Percentiles rank a stretch among this genome's conserved stretches.
Evolutionary conservation across 37 sponge, comb jelly and placozoan species (phyloP).

Genomic region (Aplysina aerophoba): DNA sequence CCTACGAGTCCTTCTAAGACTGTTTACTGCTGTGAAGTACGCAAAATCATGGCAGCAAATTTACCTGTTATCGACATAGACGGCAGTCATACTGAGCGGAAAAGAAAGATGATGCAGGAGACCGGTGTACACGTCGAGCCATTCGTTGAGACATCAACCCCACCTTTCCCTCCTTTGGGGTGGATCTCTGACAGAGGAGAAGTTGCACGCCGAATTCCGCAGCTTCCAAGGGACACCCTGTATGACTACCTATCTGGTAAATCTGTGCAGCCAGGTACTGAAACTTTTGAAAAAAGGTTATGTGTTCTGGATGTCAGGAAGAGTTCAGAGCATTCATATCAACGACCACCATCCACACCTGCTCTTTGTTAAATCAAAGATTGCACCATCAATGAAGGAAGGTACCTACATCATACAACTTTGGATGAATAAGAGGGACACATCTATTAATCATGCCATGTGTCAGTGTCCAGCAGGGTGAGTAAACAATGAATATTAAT

Average conservation of each 20-base stretch:
- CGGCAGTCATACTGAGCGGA: not conserved
- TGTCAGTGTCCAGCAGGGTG: constrained; percentile 13
- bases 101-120: not conserved
- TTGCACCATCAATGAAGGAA: constrained; percentile 12
- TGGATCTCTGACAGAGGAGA: constrained; percentile 1
- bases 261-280: constrained; percentile 4
- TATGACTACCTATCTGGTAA: not conserved
- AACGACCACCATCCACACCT: constrained; percentile 1
- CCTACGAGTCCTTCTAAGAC: not conserved
- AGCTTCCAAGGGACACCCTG: constrained; percentile 17
- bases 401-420: not conserved
- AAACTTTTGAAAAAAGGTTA: constrained; percentile 8
- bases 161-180: not conserved
- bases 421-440: constrained; percentile 13
- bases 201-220: constrained; percentile 10
- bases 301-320: constrained; percentile 2
- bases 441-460: not conserved
- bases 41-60: constrained; percentile 11
- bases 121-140: not conserved
- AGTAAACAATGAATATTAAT: not conserved
- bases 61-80: not conserved
- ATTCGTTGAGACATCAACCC: not conserved
- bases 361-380: not conserved
- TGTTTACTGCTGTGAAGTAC: constrained; percentile 3
- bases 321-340: constrained; percentile 17